Percentiles rank a stretch among this genome's conserved stretches.
phyloP scores from a whole-genome alignment of 2,888 invertebrate genomes.

The Perithous albicinctus region DNA sequence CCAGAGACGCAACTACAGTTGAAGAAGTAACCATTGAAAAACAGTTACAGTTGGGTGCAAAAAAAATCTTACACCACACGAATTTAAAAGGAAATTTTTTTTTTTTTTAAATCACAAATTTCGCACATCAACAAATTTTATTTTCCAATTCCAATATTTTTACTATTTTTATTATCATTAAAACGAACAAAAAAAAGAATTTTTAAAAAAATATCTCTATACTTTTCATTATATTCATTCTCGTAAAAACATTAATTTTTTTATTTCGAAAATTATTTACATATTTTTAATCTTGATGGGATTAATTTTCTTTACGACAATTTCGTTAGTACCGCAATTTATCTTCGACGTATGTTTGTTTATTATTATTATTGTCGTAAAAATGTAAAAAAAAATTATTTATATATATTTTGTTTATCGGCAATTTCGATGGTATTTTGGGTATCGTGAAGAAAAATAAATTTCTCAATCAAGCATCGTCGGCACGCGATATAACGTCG shows the following conservation, averaged over 20 bases:
- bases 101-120: constrained; percentile 30
- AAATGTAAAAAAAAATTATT: too few relatives aligned
- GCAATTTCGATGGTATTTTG: not conserved
- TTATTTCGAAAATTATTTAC: too few relatives aligned
- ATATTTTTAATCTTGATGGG: too few relatives aligned
- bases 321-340: too few relatives aligned
- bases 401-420: not conserved
- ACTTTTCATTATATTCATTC: too few relatives aligned
- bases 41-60: not conserved
- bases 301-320: too few relatives aligned
- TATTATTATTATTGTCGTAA: not conserved
- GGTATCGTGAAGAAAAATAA: not conserved
- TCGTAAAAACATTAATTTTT: too few relatives aligned
- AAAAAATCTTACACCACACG: constrained; percentile 10
- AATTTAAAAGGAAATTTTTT: not conserved
- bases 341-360: too few relatives aligned
- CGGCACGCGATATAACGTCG: constrained; percentile 8
- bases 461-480: not conserved
- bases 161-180: too few relatives aligned
- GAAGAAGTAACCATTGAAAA: not conserved
- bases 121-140: not conserved
- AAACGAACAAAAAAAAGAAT: too few relatives aligned
- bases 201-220: too few relatives aligned
- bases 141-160: not conserved
- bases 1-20: not conserved